These are phyloP conservation scores for Myotis findleyi DNA, from an alignment of 2,797 vertebrate genomes.

Conservation along the genomic window DNA sequence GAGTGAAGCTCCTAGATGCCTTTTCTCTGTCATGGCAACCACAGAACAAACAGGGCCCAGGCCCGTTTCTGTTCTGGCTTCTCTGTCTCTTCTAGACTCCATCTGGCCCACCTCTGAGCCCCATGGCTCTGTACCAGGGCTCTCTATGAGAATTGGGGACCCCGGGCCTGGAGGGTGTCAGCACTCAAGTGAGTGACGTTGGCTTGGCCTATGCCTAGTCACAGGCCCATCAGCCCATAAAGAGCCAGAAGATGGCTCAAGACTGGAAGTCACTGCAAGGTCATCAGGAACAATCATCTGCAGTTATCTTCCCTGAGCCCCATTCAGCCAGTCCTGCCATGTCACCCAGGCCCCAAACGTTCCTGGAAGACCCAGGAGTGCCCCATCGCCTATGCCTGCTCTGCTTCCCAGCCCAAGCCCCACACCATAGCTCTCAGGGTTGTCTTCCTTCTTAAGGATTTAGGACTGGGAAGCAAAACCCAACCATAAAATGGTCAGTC, in stretches of 20 bases:
- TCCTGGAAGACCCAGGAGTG: not conserved
- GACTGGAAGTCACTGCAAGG: not conserved
- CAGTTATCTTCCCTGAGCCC: not conserved
- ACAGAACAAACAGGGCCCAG: not conserved
- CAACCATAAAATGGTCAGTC: not conserved
- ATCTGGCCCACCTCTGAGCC: not conserved
- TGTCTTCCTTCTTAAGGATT: slow-evolving; percentile 14
- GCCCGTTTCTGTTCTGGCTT: not conserved
- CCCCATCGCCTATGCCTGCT: not conserved
- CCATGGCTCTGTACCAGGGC: not conserved
- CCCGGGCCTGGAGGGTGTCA: not conserved
- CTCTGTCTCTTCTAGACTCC: not conserved
- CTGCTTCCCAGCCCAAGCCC: not conserved
- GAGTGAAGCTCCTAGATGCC: not conserved
- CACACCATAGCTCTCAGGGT: not conserved
- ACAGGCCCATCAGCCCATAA: not conserved
- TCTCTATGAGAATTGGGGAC: not conserved
- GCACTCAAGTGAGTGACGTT: not conserved
- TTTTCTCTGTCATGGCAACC: not conserved
- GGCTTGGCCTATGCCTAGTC: not conserved
- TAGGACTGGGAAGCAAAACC: not conserved
- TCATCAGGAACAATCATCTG: not conserved
- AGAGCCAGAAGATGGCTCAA: not conserved
- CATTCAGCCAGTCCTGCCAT: not conserved
- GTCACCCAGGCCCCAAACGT: not conserved